Conservation (phyloP, 2,888 invertebrate species). For the Heliconius aoede region DNA sequence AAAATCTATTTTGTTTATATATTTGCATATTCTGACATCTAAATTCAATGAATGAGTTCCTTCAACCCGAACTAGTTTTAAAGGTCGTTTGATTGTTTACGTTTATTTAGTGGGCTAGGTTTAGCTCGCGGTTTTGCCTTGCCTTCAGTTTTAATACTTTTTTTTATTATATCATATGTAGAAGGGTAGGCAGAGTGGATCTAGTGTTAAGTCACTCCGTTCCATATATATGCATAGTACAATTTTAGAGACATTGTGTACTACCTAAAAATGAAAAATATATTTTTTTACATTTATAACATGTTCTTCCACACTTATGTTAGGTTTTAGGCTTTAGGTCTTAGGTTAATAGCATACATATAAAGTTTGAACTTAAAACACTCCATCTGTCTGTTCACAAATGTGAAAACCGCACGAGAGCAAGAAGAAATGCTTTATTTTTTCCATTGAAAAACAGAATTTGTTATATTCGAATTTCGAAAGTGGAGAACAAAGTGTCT, state of each 20-base stretch:
- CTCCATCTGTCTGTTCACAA: too few relatives aligned
- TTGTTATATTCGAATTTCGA: too few relatives aligned
- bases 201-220: not conserved
- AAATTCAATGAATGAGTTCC: slow-evolving; percentile 29
- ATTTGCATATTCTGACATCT: slow-evolving; percentile 27
- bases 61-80: slow-evolving; percentile 41
- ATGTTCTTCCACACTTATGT: too few relatives aligned
- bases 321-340: too few relatives aligned
- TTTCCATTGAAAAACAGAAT: too few relatives aligned
- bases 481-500: not conserved
- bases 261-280: too few relatives aligned
- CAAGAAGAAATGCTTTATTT: too few relatives aligned
- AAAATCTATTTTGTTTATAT: slow-evolving; percentile 17
- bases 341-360: too few relatives aligned
- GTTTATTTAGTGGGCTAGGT: not conserved
- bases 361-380: too few relatives aligned
- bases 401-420: too few relatives aligned
- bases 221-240: not conserved
- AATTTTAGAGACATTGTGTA: not conserved
- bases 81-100: slow-evolving; percentile 45
- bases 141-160: not conserved
- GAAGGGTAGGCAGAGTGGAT: not conserved
- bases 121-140: not conserved
- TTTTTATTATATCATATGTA: too few relatives aligned
- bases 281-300: too few relatives aligned